Base-by-base conservation (phyloP, 2,113 vertebrate species). In the Eublepharis macularius region DNA sequence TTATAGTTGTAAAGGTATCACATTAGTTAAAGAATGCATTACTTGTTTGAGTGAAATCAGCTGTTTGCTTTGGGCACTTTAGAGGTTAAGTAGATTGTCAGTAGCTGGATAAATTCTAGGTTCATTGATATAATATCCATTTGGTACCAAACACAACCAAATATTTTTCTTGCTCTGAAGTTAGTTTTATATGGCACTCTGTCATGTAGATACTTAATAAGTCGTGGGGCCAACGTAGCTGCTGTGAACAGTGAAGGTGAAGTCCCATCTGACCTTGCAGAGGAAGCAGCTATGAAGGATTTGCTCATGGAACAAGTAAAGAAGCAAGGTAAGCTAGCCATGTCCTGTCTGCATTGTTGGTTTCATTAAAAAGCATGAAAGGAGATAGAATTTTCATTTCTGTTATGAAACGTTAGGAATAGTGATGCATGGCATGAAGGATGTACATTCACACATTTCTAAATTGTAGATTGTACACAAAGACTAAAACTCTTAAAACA, bases 241-340 rank as follows among this genome's bases (percentile, higher is more conserved):
- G 95, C 96, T 7, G 98, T 99, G 83, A 99, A 99, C 94, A 98
- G 97, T 11, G 98, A 99, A 49, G 98, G 98, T 0, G 98, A 99
- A 47, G 97, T 98, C 75, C 98, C 98, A 0, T 95, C 97, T 36
- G 98, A 99, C 92, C 98, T 99, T 16, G 98, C 98, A 0, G 96
- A 98, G 92, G 98, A 99, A 75, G 98, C 98, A n/a, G 95, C 96
- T 89, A 97, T 98, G 66, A 98, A 98, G 93, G 96, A 97, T 41
- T 96, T 99, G 66, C 96, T 99, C 21, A 96, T 97, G 94, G 95
- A 97, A 19, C 97, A 98, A 94, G 97, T 97, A 3, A 94, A 93
- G 80, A 98, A 96, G 88, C 97, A 97, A 94, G 98, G 98, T 98
- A 86, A 92, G 5, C 24, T 6, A 2, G 29, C 2, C 0, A 2